phyloP scores from a whole-genome alignment of 2,797 vertebrate species.

The Xenopus petersii region DNA sequence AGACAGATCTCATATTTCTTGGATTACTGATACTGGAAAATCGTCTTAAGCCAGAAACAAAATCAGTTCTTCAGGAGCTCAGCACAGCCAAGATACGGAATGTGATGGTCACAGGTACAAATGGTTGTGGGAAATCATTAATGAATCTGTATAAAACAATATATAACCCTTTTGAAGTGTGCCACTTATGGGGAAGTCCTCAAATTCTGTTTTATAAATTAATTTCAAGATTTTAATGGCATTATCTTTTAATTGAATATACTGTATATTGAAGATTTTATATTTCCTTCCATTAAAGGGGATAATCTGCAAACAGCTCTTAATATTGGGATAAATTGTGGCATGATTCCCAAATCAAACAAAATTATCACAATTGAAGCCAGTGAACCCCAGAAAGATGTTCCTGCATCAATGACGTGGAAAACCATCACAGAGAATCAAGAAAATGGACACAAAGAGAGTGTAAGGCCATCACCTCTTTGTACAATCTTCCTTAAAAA shows the following conservation, averaged over 20 bases:
- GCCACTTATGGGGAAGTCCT: no score
- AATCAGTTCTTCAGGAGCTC: constrained; percentile 66
- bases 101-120: constrained; percentile 73
- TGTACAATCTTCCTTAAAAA: no score
- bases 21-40: constrained; percentile 75
- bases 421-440: constrained; percentile 6
- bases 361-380: constrained; percentile 30
- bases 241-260: no score
- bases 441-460: neutral
- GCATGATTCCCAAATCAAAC: constrained; percentile 22
- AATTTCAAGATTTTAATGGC: no score
- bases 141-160: no score
- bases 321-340: constrained; percentile 27
- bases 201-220: no score
- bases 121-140: neutral
- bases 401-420: constrained; percentile 35
- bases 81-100: constrained; percentile 63
- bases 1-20: constrained; percentile 66
- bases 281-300: neutral
- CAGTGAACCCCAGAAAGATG: constrained; percentile 18
- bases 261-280: neutral
- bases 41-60: constrained; percentile 66
- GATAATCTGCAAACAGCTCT: constrained; percentile 44
- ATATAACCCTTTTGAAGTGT: no score
- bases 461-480: neutral